phyloP scores from a whole-genome alignment of 2,888 invertebrate species.

The Sipha maydis region DNA sequence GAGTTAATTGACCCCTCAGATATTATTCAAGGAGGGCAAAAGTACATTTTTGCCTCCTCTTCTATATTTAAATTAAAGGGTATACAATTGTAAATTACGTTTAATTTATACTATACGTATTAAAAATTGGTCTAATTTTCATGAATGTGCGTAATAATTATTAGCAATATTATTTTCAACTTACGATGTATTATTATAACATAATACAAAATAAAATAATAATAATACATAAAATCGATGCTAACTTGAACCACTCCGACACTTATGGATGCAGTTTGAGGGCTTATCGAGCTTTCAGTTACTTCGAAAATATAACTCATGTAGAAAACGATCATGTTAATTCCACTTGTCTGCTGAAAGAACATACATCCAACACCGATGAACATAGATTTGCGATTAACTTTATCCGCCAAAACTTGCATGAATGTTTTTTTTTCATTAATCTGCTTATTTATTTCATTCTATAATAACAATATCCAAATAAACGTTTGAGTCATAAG shows the following conservation, averaged over 20 bases:
- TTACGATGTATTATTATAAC: no score
- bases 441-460: constrained; percentile 35
- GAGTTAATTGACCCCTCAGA: no score
- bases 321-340: constrained; percentile 87
- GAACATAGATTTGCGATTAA: constrained; percentile 77
- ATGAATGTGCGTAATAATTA: no score
- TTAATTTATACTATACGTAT: no score
- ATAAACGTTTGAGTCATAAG: background rate
- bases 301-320: constrained; percentile 79
- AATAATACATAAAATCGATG: constrained; percentile 16
- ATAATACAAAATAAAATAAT: no score
- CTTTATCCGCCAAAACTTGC: constrained; percentile 74
- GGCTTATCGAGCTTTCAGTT: constrained; percentile 76
- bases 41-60: no score
- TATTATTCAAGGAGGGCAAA: no score
- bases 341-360: constrained; percentile 85
- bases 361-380: constrained; percentile 85
- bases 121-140: no score
- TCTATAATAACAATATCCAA: background rate
- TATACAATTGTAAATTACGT: no score
- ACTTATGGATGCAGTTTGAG: constrained; percentile 79
- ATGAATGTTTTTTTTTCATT: constrained; percentile 67
- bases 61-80: no score
- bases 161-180: no score
- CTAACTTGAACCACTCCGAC: constrained; percentile 82